Evolutionary conservation across 2,113 vertebrate genomes (phyloP), one percentile per base, ranked within the genome.

Genomic region (Phylloscopus whistleri): DNA sequence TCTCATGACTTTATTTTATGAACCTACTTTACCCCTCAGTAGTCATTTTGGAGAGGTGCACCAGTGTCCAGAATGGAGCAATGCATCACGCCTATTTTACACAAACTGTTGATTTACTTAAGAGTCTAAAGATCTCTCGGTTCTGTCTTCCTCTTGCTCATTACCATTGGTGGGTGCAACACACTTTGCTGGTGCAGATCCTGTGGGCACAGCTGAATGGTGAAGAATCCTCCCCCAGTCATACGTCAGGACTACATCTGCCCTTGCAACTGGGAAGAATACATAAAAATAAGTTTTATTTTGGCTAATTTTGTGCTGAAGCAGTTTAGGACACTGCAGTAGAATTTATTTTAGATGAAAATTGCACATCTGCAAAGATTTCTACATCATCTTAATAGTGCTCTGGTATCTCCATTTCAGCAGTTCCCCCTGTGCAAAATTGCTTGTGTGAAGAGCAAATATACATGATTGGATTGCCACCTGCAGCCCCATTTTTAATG

Each of bases 331-430:
- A 74, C 59, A 74, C 16, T 66, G 86, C 48, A 93, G 76, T 77
- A 44, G 68, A 92, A 86, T 64, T 92, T 90, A 84, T 77, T 95
- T 93, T 89, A 84, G 64, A 80, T 81, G 46, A 94, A 95, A 96
- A 90, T 81, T 74, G 39, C 48, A 59, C 93, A 81, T 96, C 89
- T 93, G 86, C 83, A 78, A 59, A 77, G 60, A 77, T 94, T 88
- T 92, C 56, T 77, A 3, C 37, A 63, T 81, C 55, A 59, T 87
- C 31, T 39, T 8, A 10, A 52, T 77, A 43, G 64, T 33, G 75
- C 64, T 80, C 63, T 86, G 35, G 64, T 39, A 86, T 84, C 95
- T 96, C 69, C n/a, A n/a, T 86, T 94, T 92, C 83, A 94, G 83
- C 60, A 86, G 39, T 58, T 93, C 33, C 27, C 59, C 92, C 75